Evolutionary conservation across 1,140 invertebrate genomes (phyloP).

Genomic region (Brevipalpus yothersi): DNA sequence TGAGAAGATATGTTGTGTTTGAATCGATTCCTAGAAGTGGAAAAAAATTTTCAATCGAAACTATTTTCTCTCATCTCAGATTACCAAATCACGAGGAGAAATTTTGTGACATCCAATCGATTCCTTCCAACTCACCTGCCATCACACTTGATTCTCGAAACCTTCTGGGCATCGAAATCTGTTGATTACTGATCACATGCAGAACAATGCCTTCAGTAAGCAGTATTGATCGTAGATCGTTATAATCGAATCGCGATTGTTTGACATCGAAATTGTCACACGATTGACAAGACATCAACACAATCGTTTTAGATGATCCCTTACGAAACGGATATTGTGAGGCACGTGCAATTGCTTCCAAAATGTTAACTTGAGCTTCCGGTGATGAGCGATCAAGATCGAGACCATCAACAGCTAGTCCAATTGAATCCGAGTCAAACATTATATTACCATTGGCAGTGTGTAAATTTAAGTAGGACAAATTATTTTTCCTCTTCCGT

Average conservation of each 20-base stretch:
- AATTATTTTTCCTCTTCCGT: not conserved
- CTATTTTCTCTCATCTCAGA: not conserved
- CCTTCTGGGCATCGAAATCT: not conserved
- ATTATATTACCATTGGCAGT: not conserved
- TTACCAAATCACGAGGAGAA: too few species aligned
- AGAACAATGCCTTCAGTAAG: not conserved
- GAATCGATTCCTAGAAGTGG: not conserved
- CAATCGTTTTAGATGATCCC: not conserved
- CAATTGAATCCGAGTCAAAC: not conserved
- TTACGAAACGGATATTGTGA: not conserved
- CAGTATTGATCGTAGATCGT: not conserved
- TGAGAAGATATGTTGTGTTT: not conserved
- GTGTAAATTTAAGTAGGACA: not conserved
- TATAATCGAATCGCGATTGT: not conserved
- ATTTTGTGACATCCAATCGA: not conserved
- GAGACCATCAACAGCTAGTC: not conserved
- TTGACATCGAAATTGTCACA: not conserved
- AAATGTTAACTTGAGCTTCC: not conserved
- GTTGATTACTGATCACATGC: not conserved
- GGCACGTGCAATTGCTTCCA: not conserved
- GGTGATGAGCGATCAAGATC: not conserved
- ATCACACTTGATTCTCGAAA: not conserved
- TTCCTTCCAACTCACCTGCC: not conserved
- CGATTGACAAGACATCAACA: not conserved
- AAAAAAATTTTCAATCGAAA: not conserved